phyloP scores from a whole-genome alignment of 2,888 invertebrate genomes.

The Neoscelio sp. region DNA sequence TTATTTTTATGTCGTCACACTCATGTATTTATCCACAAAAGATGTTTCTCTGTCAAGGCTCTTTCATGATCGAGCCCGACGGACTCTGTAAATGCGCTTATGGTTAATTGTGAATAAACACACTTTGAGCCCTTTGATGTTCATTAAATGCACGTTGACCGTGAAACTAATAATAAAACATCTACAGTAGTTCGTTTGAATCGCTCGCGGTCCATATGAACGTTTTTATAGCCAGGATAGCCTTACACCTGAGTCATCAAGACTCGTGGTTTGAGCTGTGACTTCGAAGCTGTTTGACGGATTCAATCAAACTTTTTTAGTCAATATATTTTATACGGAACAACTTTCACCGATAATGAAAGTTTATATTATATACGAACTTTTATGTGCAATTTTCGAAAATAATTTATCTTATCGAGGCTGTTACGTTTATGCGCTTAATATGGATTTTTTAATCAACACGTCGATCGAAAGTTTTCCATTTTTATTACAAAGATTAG shows the following conservation, averaged over 20 bases:
- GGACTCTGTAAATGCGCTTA: conserved; percentile 14
- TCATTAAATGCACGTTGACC: conserved; percentile 18
- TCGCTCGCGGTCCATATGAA: too few relatives aligned
- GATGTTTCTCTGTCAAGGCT: neutral
- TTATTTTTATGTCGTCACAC: neutral
- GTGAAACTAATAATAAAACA: conserved; percentile 36
- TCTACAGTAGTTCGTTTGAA: neutral
- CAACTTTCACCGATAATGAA: neutral
- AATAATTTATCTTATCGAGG: too few relatives aligned
- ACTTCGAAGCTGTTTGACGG: neutral
- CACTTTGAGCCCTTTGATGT: conserved; percentile 24
- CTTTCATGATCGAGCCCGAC: neutral
- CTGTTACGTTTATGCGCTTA: too few relatives aligned
- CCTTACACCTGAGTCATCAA: neutral
- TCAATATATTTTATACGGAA: neutral
- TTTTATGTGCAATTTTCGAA: too few relatives aligned
- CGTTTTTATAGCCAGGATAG: neutral
- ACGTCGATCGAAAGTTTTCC: neutral
- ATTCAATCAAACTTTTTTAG: neutral
- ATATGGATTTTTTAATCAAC: neutral
- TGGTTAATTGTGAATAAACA: conserved; percentile 11
- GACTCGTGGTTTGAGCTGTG: too few relatives aligned
- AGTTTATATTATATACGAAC: neutral
- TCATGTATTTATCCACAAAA: neutral
- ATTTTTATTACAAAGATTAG: neutral